Evolutionary conservation across 2,797 vertebrate genomes (phyloP).

Genomic region (Characodon lateralis): DNA sequence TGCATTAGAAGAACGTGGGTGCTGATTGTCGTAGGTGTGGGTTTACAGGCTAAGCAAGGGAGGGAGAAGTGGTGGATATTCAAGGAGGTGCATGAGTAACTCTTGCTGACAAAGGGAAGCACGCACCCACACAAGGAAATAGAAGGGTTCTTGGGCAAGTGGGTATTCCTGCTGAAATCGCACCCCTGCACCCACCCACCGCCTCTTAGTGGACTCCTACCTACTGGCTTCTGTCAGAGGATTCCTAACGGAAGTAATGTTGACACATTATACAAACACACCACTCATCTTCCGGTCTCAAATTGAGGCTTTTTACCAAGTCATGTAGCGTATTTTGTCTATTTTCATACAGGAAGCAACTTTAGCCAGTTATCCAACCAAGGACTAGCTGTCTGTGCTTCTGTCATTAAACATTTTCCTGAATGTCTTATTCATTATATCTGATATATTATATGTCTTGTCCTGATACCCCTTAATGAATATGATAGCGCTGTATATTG

Average conservation of each 20-base stretch:
- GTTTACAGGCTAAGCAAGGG: constrained; percentile 72
- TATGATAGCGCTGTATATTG: constrained; percentile 28
- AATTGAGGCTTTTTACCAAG: constrained; percentile 30
- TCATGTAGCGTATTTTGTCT: constrained; percentile 6
- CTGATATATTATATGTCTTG: constrained; percentile 8
- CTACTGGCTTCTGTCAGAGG: constrained; percentile 73
- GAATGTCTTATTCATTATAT: constrained; percentile 15
- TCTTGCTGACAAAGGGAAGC: constrained; percentile 83
- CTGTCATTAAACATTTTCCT: not conserved
- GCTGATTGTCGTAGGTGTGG: constrained; percentile 83
- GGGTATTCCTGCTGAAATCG: constrained; percentile 82
- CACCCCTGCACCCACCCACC: constrained; percentile 71
- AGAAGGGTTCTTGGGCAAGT: constrained; percentile 79
- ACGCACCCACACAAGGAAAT: constrained; percentile 79
- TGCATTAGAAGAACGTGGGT: constrained; percentile 81
- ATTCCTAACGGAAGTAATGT: constrained; percentile 72
- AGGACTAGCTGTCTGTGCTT: constrained; percentile 1
- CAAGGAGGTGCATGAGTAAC: constrained; percentile 80
- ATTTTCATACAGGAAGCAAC: constrained; percentile 23
- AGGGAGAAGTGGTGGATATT: constrained; percentile 65
- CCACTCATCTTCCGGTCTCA: constrained; percentile 39
- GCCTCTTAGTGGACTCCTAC: constrained; percentile 74
- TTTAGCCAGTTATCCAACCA: constrained; percentile 21
- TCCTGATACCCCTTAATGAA: constrained; percentile 15
- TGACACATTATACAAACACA: constrained; percentile 57